A percentile compares a stretch with the other conserved stretches of the same genome.
Evolutionary conservation across 2,113 vertebrate genomes (phyloP).

Genomic region (Vimba vimba): DNA sequence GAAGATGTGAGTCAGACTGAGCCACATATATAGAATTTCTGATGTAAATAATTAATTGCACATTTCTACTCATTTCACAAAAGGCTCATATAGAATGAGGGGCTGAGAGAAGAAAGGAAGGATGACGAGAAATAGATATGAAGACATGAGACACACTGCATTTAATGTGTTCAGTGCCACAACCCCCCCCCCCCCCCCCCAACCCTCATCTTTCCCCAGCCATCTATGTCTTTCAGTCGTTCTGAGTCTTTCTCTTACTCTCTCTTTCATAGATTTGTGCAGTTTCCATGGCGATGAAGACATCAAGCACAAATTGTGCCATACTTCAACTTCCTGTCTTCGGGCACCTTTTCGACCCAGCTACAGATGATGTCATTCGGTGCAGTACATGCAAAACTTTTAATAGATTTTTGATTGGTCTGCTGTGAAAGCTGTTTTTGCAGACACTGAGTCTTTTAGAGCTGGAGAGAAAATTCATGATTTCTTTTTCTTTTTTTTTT

Average conservation of each 20-base stretch:
- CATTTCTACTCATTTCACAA: constrained; percentile 11
- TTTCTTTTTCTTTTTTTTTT: background rate
- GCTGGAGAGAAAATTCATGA: constrained; percentile 28
- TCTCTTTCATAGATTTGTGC: constrained; percentile 58
- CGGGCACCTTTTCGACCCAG: constrained; percentile 71
- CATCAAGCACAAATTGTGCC: constrained; percentile 63
- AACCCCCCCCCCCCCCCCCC: background rate
- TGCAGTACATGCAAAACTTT: constrained; percentile 55
- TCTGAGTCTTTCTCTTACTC: constrained; percentile 26
- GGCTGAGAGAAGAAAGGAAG: background rate
- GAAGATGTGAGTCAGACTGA: background rate
- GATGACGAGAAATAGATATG: background rate
- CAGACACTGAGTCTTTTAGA: constrained; percentile 42
- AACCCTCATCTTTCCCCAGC: background rate
- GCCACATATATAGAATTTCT: constrained; percentile 5
- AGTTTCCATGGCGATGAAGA: constrained; percentile 77
- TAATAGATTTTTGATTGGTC: constrained; percentile 66
- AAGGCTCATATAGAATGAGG: constrained; percentile 3
- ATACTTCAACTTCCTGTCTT: constrained; percentile 70
- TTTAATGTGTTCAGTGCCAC: constrained; percentile 7
- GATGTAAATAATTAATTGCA: constrained; percentile 20
- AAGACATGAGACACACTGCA: constrained; percentile 10
- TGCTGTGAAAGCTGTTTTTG: constrained; percentile 49
- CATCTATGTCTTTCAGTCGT: constrained; percentile 22
- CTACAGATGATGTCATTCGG: constrained; percentile 79